Evolutionary conservation across 2,797 vertebrate species (phyloP), one percentile per base, ranked within the genome.

Genomic region (Ispidina picta): DNA sequence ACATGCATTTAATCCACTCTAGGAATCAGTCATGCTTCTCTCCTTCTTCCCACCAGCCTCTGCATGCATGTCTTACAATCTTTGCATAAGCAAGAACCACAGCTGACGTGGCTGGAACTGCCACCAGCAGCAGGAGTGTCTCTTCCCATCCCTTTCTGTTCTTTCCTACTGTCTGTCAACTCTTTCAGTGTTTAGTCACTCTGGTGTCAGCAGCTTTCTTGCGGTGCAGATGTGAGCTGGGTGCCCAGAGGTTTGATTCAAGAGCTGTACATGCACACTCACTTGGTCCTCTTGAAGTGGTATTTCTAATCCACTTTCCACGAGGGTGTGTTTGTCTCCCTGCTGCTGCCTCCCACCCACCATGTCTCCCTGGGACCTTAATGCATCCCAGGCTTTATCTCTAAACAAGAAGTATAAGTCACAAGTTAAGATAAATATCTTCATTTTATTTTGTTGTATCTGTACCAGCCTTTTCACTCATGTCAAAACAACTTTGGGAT

Each of bases 351-450:
- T 12, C 22, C 25, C 21, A 11, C 76, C 25, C 0, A 1, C 44
- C 14, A 0, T 39, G 22, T 5, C 33, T 41, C 29, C 44, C 2
- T 2, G 0, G 8, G 15, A 22, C 44, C 41, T 63, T 0, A 0
- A 51, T 23, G 15, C 21, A 4, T 12, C 60, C 46, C 5, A 12
- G 23, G 3, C 21, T 72, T 74, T 69, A 39, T 63, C 17, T 70
- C 68, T 66, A 66, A 52, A 69, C 37, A 66, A 79, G 52, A 56
- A 68, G 33, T 56, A 44, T 29, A 26, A 66, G 46, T 43, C 37
- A 54, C 41, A 65, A 72, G 64, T 43, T 23, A 59, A 81, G 29
- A 78, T 29, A 63, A 83, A 83, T 69, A 26, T 75, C 23, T 81
- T 63, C 43, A 26, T 39, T 15, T 80, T 73, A 23, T 82, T 89